phyloP scores from a whole-genome alignment of 2,797 vertebrate species.

The Chiropotes sagulatus region DNA sequence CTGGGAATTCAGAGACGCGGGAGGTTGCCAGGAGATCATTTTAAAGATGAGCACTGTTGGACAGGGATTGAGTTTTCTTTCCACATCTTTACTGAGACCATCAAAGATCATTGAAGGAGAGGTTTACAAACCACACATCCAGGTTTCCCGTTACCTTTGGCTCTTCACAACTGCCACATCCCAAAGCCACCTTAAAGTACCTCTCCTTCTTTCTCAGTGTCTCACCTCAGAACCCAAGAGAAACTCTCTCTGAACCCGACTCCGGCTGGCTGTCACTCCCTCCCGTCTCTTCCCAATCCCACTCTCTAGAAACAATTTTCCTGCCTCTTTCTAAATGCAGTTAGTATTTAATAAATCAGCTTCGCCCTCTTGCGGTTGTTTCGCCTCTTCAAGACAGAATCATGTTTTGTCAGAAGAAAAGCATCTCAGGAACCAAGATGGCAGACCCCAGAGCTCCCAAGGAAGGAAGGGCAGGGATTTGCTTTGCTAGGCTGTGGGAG shows the following conservation, averaged over 20 bases:
- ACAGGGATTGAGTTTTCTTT: neutral
- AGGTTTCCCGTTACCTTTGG: accelerated
- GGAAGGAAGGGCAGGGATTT: neutral
- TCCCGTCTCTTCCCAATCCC: neutral
- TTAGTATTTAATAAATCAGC: neutral
- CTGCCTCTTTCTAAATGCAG: neutral
- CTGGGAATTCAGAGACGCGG: neutral
- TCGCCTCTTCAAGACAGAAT: neutral
- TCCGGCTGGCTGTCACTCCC: accelerated
- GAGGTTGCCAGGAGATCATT: neutral
- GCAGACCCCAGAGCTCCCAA: neutral
- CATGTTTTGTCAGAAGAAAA: neutral
- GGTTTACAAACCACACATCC: too few relatives aligned
- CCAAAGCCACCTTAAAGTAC: accelerated
- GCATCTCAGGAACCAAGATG: neutral
- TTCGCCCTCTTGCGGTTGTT: neutral
- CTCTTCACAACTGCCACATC: accelerated
- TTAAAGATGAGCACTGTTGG: neutral
- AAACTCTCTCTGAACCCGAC: neutral
- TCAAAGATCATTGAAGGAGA: neutral
- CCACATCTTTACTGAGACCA: neutral
- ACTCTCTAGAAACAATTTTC: neutral
- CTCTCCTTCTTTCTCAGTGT: neutral
- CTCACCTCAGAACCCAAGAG: neutral
- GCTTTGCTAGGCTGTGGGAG: neutral